Evolutionary conservation across 2,113 vertebrate genomes (phyloP), one percentile per base, ranked within the genome.

Genomic region (Gracilinanus agilis): DNA sequence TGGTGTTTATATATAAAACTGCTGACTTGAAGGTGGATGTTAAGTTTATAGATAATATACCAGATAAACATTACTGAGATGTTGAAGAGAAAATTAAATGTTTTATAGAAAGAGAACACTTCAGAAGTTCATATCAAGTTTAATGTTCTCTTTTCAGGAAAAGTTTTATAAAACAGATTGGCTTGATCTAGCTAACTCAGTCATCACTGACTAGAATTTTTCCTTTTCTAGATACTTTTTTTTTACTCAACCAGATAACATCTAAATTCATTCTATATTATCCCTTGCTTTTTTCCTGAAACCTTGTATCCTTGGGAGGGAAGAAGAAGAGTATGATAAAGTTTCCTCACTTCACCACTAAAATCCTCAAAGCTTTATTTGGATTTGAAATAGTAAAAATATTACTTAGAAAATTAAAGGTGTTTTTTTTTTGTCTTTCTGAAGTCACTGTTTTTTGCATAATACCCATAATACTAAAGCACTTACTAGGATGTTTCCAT

Each of bases 1-100:
- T 83, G 9, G 67, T 83, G n/a, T 34, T 49, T 83, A n/a, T 83
- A 40, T 83, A 83, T 83, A 83, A 83, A 83, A 83, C 16, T 83
- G 67, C 67, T 83, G 67, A 83, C 67, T 83, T 40, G 67, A 83
- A 83, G 67, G n/a, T 83, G 40, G n/a, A 83, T 83, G 67, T 40
- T 83, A 83, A 83, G 67, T 83, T 83, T 83, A 83, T 83, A 83
- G 67, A 83, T 83, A 83, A 83, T 83, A 40, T 40, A n/a, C 67
- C 67, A 83, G 67, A 83, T 83, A 83, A 83, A 83, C 40, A 34
- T 16, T 40, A 40, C 67, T 83, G n/a, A 83, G 19, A 83, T 83
- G 34, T 40, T 83, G 67, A 83, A 83, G 67, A 83, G 67, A 83
- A 83, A 83, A 83, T 83, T 83, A 83, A 83, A 83, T 83, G 67